Conservation (phyloP, 37 sponge, comb jelly and placozoan genomes). For the Halisarca cf. caerulea region DNA sequence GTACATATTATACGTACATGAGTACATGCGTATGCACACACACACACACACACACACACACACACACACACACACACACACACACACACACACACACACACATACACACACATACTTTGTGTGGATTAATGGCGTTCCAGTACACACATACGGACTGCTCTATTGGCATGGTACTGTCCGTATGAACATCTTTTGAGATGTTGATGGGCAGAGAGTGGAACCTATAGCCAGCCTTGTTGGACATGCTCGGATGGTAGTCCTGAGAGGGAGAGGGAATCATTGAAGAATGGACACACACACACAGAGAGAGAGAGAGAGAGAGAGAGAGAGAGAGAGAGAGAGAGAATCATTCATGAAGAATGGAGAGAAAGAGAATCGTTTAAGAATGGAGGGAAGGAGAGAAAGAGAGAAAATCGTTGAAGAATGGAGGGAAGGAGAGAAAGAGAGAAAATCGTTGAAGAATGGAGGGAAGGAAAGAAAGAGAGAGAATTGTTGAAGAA, state of each 20-base stretch:
- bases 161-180: not conserved
- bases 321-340: not conserved
- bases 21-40: not conserved
- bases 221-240: conserved; percentile 55
- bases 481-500: too few relatives aligned
- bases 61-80: not conserved
- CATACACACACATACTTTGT: not conserved
- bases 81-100: not conserved
- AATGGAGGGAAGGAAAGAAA: too few relatives aligned
- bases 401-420: too few relatives aligned
- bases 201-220: conserved; percentile 48
- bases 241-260: conserved; percentile 29
- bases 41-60: not conserved
- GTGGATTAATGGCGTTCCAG: not conserved
- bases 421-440: too few relatives aligned
- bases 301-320: conserved; percentile 25
- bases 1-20: not conserved
- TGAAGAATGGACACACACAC: not conserved
- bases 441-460: too few relatives aligned
- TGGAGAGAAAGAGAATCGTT: too few relatives aligned
- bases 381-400: too few relatives aligned
- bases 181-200: conserved; percentile 59
- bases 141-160: not conserved
- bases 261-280: not conserved
- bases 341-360: conserved; percentile 4